Conservation (phyloP, 1,140 invertebrate species). For the Drosophila lacertosa region DNA sequence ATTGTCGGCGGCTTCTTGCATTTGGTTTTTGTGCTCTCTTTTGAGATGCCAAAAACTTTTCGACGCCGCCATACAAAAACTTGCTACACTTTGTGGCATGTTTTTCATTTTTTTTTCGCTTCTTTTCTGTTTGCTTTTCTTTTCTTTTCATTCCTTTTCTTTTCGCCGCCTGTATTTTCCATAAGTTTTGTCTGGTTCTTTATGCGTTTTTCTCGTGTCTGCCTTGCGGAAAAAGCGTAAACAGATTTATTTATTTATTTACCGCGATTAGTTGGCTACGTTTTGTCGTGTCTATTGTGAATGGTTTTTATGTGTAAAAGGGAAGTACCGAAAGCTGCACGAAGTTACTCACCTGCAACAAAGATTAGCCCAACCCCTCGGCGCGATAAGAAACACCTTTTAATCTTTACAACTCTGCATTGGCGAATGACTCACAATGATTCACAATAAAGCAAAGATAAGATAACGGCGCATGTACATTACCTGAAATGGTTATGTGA, state of each 20-base stretch:
- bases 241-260: conserved; percentile 55
- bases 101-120: conserved; percentile 34
- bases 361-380: conserved; percentile 6
- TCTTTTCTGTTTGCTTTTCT: background rate
- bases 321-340: conserved; percentile 3
- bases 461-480: conserved; percentile 49
- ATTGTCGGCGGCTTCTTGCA: conserved; percentile 62
- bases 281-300: conserved; percentile 28
- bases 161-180: conserved; percentile 7
- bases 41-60: conserved; percentile 46
- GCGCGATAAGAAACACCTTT: background rate
- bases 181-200: conserved; percentile 14
- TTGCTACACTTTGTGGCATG: conserved; percentile 40
- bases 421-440: conserved; percentile 38
- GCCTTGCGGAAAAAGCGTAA: conserved; percentile 30
- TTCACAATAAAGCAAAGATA: conserved; percentile 44
- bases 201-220: conserved; percentile 19
- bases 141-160: no score
- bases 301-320: conserved; percentile 1
- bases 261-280: conserved; percentile 27
- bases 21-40: conserved; percentile 27
- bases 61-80: conserved; percentile 23
- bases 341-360: conserved; percentile 32
- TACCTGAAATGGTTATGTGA: conserved; percentile 31
- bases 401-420: conserved; percentile 23